phyloP scores from a whole-genome alignment of 2,113 vertebrate genomes.

The Corydoras maculifer region DNA sequence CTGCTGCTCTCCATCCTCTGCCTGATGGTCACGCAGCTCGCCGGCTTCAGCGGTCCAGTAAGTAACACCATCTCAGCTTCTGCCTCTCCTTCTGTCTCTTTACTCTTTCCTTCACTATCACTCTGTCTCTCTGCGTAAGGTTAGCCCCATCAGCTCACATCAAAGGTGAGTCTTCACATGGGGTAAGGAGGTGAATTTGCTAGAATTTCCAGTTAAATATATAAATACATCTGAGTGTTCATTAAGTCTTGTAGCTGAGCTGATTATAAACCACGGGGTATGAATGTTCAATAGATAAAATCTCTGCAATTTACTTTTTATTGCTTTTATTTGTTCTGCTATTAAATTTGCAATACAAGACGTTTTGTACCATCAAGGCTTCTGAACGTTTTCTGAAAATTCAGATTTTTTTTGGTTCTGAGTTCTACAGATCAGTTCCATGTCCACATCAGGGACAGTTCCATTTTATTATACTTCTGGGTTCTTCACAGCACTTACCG shows the following conservation, averaged over 20 bases:
- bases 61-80: slow-evolving; percentile 77
- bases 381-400: not conserved
- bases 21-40: slow-evolving; percentile 87
- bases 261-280: too few relatives aligned
- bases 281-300: too few relatives aligned
- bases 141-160: too few relatives aligned
- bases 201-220: not conserved
- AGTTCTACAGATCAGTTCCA: slow-evolving; percentile 1
- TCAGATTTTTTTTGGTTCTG: not conserved
- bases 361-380: too few relatives aligned
- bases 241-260: too few relatives aligned
- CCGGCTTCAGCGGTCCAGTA: slow-evolving; percentile 92
- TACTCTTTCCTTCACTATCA: slow-evolving; percentile 38
- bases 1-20: slow-evolving; percentile 85
- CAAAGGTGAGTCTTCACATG: too few relatives aligned
- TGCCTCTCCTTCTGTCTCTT: slow-evolving; percentile 47
- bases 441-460: slow-evolving; percentile 14
- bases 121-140: not conserved
- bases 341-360: too few relatives aligned
- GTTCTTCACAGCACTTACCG: slow-evolving; percentile 24
- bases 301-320: too few relatives aligned
- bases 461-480: slow-evolving; percentile 32
- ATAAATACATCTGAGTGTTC: too few relatives aligned
- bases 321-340: too few relatives aligned
- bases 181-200: too few relatives aligned